These are phyloP conservation scores for Amblyopsis hoosieri DNA, from an alignment of 2,797 vertebrate genomes.

Conservation along the genomic window DNA sequence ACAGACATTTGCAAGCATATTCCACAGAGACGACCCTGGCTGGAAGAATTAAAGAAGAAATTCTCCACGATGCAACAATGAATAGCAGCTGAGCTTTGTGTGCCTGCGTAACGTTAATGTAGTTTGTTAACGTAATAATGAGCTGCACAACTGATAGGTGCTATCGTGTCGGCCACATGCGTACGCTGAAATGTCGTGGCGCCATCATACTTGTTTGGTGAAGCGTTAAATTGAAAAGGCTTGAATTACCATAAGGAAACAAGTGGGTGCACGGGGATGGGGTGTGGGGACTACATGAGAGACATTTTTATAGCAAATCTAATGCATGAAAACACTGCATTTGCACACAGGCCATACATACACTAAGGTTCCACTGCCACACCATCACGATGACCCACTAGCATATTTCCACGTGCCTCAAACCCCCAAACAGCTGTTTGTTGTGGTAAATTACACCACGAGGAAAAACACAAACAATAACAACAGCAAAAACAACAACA, in stretches of 20 bases:
- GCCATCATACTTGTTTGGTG: slow-evolving; percentile 30
- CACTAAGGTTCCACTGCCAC: slow-evolving; percentile 8
- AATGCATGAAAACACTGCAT: slow-evolving; percentile 9
- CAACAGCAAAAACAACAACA: too few relatives aligned
- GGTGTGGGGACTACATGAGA: slow-evolving; percentile 12
- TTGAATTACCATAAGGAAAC: slow-evolving; percentile 40
- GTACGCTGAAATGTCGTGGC: slow-evolving; percentile 22
- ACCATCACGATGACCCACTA: slow-evolving; percentile 25
- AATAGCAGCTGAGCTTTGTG: too few relatives aligned
- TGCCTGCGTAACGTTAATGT: too few relatives aligned
- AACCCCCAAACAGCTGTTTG: slow-evolving; percentile 55
- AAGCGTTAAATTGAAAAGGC: slow-evolving; percentile 49
- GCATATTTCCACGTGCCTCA: slow-evolving; percentile 36
- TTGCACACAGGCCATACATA: slow-evolving; percentile 10
- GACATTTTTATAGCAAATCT: too few relatives aligned
- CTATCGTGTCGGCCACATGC: slow-evolving; percentile 1
- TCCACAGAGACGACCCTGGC: too few relatives aligned
- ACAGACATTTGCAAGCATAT: too few relatives aligned
- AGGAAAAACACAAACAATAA: background rate
- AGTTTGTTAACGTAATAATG: background rate
- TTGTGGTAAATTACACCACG: slow-evolving; percentile 50
- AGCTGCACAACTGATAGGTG: slow-evolving; percentile 11
- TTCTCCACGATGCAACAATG: too few relatives aligned
- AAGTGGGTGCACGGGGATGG: slow-evolving; percentile 1
- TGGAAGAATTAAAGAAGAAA: too few relatives aligned